Base-by-base conservation (phyloP, 2,888 invertebrate genomes). In the Acanthosepion pharaonis region DNA sequence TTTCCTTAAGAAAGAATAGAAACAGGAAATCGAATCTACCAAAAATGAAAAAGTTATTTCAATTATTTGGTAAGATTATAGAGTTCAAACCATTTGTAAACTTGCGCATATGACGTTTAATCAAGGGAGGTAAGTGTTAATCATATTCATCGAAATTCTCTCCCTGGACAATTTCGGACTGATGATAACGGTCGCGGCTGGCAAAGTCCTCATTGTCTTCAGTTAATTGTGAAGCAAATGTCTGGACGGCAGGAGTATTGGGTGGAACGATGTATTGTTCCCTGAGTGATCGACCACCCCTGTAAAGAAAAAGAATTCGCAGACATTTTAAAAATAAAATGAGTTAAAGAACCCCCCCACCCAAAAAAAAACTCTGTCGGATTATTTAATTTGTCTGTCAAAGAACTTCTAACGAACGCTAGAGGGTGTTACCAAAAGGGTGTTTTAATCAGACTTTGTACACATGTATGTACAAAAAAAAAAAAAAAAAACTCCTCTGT, bases 121-220 rank as follows among this genome's bases (percentile, higher is more conserved):
- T 94, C n/a, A 78, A n/a, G 78, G 78, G 78, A 78, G 78, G 23
- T 78, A 78, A 78, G 2, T 78, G 15, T 49, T 95, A 95, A 92
- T 96, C 96, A 94, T 97, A 97, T 94, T 97, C 97, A 95, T 97
- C 97, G 96, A 97, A 97, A 95, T 97, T 97, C 93, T 97, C 97
- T 95, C 97, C 97, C 95, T 96, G 96, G 94, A 97, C 97, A 55
- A 97, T 96, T 95, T 97, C 97, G 53, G 97, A 97, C 97, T 99
- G 99, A 98, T 99, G 99, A 97, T 99, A 99, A 96, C 99, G 98
- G 96, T 99, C 98, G 95, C 99, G 98, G 95, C 98, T 98, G 23
- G 99, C 98, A 97, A 99, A 99, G 97, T 99, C 99, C 97, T 98
- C 98, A 97, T 99, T 99, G 97, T 99, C 99, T 97, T 99, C 99